Conservation (phyloP, 2,888 invertebrate species). For the Yponomeuta cagnagella region DNA sequence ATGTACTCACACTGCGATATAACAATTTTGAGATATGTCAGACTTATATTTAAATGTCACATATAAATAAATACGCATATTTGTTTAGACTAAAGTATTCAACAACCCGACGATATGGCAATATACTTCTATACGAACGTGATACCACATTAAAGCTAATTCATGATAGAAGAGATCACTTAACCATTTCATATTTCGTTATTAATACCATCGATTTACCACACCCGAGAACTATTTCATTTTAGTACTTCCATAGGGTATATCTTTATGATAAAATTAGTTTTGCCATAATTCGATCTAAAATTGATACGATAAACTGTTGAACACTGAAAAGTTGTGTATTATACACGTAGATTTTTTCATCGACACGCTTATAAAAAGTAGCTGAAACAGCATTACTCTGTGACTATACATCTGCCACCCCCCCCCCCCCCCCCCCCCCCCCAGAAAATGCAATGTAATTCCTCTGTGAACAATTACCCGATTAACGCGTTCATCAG, state of each 20-base stretch:
- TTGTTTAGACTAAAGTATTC: not conserved
- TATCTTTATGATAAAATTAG: not conserved
- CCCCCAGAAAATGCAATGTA: not conserved
- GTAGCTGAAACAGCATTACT: not conserved
- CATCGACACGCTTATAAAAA: too few relatives aligned
- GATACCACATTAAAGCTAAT: not conserved
- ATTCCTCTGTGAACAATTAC: not conserved
- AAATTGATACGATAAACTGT: not conserved
- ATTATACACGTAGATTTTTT: too few relatives aligned
- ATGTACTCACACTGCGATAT: not conserved
- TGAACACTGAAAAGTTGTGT: not conserved
- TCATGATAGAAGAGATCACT: constrained; percentile 15
- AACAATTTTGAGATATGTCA: not conserved
- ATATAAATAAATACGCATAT: not conserved
- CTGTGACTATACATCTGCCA: not conserved
- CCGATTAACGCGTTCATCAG: too few relatives aligned
- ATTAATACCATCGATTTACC: constrained; percentile 4
- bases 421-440: not conserved
- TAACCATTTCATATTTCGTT: constrained; percentile 1
- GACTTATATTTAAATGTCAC: not conserved
- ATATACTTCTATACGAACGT: constrained; percentile 2
- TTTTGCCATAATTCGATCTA: not conserved
- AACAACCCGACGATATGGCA: constrained; percentile 11
- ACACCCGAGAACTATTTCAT: not conserved
- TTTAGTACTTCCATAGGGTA: not conserved